Conservation (phyloP, 2,797 vertebrate genomes). For the Xiphophorus birchmanni region DNA sequence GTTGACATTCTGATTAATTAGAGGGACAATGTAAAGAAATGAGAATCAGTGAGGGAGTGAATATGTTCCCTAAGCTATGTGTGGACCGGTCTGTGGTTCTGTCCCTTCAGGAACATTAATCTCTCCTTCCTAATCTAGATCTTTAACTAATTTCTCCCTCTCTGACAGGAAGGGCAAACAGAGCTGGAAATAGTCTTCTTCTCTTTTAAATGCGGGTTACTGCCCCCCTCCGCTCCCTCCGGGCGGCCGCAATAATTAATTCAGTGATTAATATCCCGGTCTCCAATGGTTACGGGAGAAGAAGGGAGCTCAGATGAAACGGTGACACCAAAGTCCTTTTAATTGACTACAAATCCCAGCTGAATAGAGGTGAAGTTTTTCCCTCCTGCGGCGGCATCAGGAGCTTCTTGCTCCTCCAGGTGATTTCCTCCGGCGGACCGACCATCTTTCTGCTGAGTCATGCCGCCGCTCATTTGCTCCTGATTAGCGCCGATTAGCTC, state of each 20-base stretch:
- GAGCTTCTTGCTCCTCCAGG: constrained; percentile 37
- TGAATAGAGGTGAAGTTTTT: constrained; percentile 22
- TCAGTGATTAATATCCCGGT: constrained; percentile 74
- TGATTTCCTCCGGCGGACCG: constrained; percentile 37
- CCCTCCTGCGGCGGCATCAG: constrained; percentile 14
- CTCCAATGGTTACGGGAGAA: constrained; percentile 50
- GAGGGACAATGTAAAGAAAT: too few relatives aligned
- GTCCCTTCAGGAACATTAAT: neutral
- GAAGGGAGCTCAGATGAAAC: constrained; percentile 58
- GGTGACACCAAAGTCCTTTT: constrained; percentile 51
- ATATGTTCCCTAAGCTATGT: neutral
- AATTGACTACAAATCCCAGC: constrained; percentile 66
- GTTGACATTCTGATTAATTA: too few relatives aligned
- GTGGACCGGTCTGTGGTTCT: neutral
- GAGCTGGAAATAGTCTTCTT: constrained; percentile 32
- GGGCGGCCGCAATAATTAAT: constrained; percentile 73
- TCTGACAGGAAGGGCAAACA: constrained; percentile 13
- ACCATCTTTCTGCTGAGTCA: constrained; percentile 48
- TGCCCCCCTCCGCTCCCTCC: constrained; percentile 64
- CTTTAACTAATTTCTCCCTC: constrained; percentile 26
- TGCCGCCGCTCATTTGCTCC: constrained; percentile 27
- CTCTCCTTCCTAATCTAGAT: constrained; percentile 1
- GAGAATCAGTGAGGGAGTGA: neutral
- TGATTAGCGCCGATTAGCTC: constrained; percentile 61
- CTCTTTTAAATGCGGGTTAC: constrained; percentile 69